Base-by-base conservation (phyloP, 2,797 vertebrate species). In the Vipera latastei region DNA sequence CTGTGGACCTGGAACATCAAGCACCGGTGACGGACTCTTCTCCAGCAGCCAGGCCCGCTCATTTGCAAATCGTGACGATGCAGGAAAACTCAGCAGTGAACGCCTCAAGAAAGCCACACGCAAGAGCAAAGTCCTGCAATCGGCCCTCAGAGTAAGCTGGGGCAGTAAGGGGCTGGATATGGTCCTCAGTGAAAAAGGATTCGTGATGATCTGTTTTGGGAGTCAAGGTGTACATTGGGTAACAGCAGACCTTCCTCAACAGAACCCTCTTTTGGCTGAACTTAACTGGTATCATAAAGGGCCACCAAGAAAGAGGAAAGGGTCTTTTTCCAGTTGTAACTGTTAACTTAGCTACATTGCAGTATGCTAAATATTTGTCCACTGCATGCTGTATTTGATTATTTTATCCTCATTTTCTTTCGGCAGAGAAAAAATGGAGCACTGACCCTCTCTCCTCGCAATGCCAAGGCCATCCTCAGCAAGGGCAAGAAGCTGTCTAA, bases 31-130 rank as follows among this genome's bases (percentile, higher is more conserved):
- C 93, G 96, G 97, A 1, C 38, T 96, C n/a, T 96, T 97, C 0
- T 93, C 94, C 4, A 14, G 95, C 90, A 6, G 92, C 87, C 96
- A 98, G 61, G 14, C 96, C 94, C 96, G 98, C 97, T 93, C 97
- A 96, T 96, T 97, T 0, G 20, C 97, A 95, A 44, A 97, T 94
- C 78, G 97, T 93, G 94, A 98, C 44, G 90, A 98, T 95, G 95
- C 96, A 28, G 94, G 94, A 91, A 96, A 95, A 0, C 94, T 97
- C 95, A 98, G 98, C 95, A 98, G 97, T 0, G 98, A 99, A 93
- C 98, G 98, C 94, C 96, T 99, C 89, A 98, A 99, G 97, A 98
- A 98, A 94, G 98, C 98, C 48, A 99, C 98, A 0, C 98, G 98
- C 92, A 99, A 99, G 97, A 98, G 97, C 97, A 98, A 98, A 4